Conservation (phyloP, 2,888 invertebrate species). For the Autographa pulchrina region DNA sequence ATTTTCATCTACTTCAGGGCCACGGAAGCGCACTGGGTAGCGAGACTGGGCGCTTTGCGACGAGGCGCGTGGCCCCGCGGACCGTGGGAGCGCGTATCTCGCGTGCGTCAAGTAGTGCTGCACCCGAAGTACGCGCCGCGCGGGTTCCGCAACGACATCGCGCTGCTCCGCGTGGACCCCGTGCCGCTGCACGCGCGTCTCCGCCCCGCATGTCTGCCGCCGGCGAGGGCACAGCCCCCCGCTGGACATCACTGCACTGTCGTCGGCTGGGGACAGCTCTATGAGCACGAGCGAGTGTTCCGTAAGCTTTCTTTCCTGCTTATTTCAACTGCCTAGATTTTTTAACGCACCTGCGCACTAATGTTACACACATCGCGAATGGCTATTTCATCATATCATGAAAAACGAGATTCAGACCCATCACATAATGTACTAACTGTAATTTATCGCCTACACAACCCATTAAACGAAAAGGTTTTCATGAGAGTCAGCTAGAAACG, state of each 20-base stretch:
- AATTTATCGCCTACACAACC: no score
- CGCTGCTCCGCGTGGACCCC: slow-evolving; percentile 90
- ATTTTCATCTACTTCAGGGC: slow-evolving; percentile 83
- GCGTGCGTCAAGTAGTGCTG: slow-evolving; percentile 90
- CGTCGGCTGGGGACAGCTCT: slow-evolving; percentile 95
- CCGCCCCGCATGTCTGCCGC: slow-evolving; percentile 88
- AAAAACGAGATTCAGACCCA: no score
- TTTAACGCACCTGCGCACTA: no score
- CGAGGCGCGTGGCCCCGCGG: slow-evolving; percentile 93
- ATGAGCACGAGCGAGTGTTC: slow-evolving; percentile 94
- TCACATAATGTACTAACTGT: no score
- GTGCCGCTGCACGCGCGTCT: slow-evolving; percentile 87
- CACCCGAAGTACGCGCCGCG: slow-evolving; percentile 93
- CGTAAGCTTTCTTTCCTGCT: slow-evolving; percentile 88
- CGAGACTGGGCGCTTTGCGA: slow-evolving; percentile 93
- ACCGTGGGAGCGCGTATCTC: slow-evolving; percentile 92
- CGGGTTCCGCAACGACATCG: slow-evolving; percentile 94
- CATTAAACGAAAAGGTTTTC: no score
- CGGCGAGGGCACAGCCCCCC: slow-evolving; percentile 87
- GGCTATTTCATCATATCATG: no score
- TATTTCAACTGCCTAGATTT: no score
- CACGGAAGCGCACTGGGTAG: slow-evolving; percentile 94
- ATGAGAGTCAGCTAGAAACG: no score
- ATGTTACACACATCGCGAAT: no score
- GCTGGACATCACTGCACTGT: slow-evolving; percentile 93